phyloP scores from a whole-genome alignment of 2,888 invertebrate genomes.

The Cremastinae sp. region DNA sequence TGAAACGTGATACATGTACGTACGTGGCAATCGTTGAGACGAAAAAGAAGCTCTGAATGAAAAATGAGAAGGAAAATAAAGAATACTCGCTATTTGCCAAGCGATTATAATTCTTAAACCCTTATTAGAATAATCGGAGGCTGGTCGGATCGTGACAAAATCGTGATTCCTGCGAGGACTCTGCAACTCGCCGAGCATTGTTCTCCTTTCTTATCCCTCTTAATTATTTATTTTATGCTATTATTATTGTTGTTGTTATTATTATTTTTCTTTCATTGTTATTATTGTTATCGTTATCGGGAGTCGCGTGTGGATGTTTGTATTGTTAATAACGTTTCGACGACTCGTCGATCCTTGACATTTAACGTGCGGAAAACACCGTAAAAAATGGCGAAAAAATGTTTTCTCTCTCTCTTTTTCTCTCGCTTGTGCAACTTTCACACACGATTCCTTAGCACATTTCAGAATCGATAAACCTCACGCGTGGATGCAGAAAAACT shows the following conservation, averaged over 20 bases:
- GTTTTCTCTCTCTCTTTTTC: conserved; percentile 59
- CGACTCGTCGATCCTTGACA: conserved; percentile 62
- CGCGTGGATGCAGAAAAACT: conserved; percentile 16
- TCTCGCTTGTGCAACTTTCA: conserved; percentile 74
- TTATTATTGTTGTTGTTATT: conserved; percentile 18
- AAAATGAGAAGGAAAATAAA: conserved; percentile 3
- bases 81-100: conserved; percentile 28
- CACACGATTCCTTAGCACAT: conserved; percentile 37
- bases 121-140: conserved; percentile 46
- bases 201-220: conserved; percentile 46
- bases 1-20: no score
- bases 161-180: conserved; percentile 31
- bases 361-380: conserved; percentile 58
- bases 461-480: conserved; percentile 28
- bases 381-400: conserved; percentile 4
- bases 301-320: not conserved
- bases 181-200: conserved; percentile 43
- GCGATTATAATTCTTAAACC: conserved; percentile 24
- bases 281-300: not conserved
- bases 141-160: conserved; percentile 52
- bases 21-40: no score
- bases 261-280: conserved; percentile 7
- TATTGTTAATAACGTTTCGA: conserved; percentile 29
- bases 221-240: no score
- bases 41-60: no score